Base-by-base conservation (phyloP, 2,797 vertebrate genomes). In the Rhadinocentrus ornatus region DNA sequence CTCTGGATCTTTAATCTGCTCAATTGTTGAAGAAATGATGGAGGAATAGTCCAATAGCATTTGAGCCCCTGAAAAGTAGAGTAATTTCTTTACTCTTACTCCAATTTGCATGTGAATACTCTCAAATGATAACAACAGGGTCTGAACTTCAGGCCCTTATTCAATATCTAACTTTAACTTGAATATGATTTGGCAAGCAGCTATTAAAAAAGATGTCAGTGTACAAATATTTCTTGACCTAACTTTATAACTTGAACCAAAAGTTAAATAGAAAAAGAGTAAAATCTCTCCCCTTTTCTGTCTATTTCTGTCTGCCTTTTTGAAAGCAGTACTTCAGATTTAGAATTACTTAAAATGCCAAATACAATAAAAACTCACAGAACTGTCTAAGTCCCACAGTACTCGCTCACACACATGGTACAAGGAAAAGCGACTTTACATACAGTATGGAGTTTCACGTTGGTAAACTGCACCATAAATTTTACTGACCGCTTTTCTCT, bases 391-490 rank as follows among this genome's bases (percentile, higher is more conserved):
- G 63, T 31, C 55, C 66, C 31, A 41, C 54, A 48, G 61, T 18
- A 20, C 75, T 10, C 73, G 60, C 46, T 13, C 66, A 77, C 62
- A 81, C 80, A 86, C 74, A 81, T 53, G 75, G 67, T 50, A 72
- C 72, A 34, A 74, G 67, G 69, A 59, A 78, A 79, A 22, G 20
- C 62, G 41, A 66, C 69, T 73, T 84, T 80, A 71, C 72, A 78
- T 60, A 68, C 69, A 15, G 82, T 81, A 73, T 85, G 84, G 71
- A 85, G 83, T 86, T 89, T 87, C 84, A 76, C 57, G 4, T 80
- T 37, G 80, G 76, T 70, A 66, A 88, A 72, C 75, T 84, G 82
- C 84, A 34, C 71, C 73, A 78, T 85, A 82, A 83, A 91, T 88
- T 74, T 70, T 37, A 71, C 82, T 67, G 82, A 89, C 87, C 73